Evolutionary conservation across 1,140 invertebrate species (phyloP), one percentile per base, ranked within the genome.

Genomic region (Trissolcus basalis): DNA sequence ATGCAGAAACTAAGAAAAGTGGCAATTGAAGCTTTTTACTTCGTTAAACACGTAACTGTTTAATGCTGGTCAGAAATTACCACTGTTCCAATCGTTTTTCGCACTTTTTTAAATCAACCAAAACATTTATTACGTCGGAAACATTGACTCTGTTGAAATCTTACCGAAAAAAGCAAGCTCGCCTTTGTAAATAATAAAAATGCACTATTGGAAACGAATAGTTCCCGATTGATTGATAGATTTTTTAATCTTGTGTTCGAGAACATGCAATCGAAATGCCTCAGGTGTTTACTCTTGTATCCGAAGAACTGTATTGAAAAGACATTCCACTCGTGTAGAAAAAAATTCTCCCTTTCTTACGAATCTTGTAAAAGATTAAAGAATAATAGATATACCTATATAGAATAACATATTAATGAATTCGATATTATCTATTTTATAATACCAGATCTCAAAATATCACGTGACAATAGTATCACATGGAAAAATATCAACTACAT

Each of bases 211-310:
- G 15, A 53, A 43, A 48, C 32, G 43, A 32, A 68, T 59, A 49
- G 41, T 61, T 12, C 45, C 58, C 39, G 47, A 47, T 44, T 61
- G 56, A 61, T 61, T 56, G 68, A 71, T 71, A 56, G 68, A 71
- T 61, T 71, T 71, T 64, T 72, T 64, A 53, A 72, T 72, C 60
- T 72, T 12, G 43, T 53, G 32, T 54, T 65, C 33, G 54, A 60
- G 44, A 59, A 60, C 61, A 60, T 73, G 59, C 70, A 55, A 73
- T 55, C 43, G 70, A 55, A 73, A 73, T 55, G 70, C 61, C 70
- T 73, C 70, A 73, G 70, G 70, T 73, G 70, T 65, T 73, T 64
- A 64, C 70, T 65, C 58, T 51, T 55, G 61, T 49, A 55, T 16
- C 44, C 13, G 49, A 73, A 54, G 60, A 73, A 65, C 55, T 73